These are phyloP conservation scores for Montipora capitata DNA, from an alignment of 92 coral and sea anemone genomes.

Conservation along the genomic window DNA sequence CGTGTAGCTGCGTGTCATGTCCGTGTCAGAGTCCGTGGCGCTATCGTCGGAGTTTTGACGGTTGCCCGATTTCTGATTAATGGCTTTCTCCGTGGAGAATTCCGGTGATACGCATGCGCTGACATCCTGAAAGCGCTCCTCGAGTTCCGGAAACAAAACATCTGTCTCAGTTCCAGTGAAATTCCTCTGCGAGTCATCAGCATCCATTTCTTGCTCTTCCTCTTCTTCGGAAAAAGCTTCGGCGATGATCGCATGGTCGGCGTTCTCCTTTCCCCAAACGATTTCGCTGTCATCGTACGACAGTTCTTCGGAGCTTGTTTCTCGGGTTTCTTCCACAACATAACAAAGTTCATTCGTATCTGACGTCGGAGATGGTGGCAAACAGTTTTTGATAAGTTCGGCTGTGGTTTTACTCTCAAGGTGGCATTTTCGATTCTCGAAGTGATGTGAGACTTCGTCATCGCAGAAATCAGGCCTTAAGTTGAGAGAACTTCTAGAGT, in stretches of 20 bases:
- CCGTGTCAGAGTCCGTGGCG: slow-evolving; percentile 83
- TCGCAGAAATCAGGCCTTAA: slow-evolving; percentile 19
- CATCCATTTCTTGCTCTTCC: slow-evolving; percentile 74
- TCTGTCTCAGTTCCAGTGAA: slow-evolving; percentile 55
- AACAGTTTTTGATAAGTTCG: slow-evolving; percentile 84
- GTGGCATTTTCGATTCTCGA: slow-evolving; percentile 23
- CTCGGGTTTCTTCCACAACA: slow-evolving; percentile 72
- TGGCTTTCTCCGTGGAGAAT: slow-evolving; percentile 25
- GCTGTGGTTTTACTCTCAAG: slow-evolving; percentile 71
- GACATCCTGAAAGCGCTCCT: slow-evolving; percentile 49
- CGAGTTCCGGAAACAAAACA: slow-evolving; percentile 60
- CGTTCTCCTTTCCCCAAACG: slow-evolving; percentile 81
- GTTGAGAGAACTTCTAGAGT: background rate
- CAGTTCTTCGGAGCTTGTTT: slow-evolving; percentile 83
- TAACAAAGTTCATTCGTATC: slow-evolving; percentile 48
- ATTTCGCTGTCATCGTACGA: slow-evolving; percentile 89
- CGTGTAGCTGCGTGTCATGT: slow-evolving; percentile 91
- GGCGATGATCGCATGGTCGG: slow-evolving; percentile 77
- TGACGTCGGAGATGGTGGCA: slow-evolving; percentile 71
- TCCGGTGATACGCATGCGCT: slow-evolving; percentile 10
- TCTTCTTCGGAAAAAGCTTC: slow-evolving; percentile 78
- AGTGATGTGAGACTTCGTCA: slow-evolving; percentile 64
- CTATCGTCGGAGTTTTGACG: slow-evolving; percentile 82
- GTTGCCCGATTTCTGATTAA: slow-evolving; percentile 14
- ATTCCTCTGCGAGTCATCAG: slow-evolving; percentile 15